Conservation (phyloP, 2,113 vertebrate species). For the Cyprinodon brontotheroides region DNA sequence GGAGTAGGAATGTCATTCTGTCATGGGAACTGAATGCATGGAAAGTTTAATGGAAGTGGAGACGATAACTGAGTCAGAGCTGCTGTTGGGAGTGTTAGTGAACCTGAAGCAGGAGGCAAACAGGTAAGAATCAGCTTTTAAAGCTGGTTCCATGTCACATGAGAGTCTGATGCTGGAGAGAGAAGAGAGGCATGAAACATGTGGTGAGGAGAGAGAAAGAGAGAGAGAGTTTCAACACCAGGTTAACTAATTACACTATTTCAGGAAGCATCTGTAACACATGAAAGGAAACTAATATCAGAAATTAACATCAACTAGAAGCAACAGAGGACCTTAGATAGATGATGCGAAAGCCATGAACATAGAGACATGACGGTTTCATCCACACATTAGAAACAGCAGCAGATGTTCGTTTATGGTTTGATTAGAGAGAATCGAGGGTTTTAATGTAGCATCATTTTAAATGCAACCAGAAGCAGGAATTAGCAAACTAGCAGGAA, state of each 20-base stretch:
- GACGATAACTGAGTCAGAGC: neutral
- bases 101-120: neutral
- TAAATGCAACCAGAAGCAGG: neutral
- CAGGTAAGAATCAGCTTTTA: neutral
- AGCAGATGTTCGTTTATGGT: neutral
- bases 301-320: too few relatives aligned
- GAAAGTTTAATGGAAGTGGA: neutral
- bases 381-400: too few relatives aligned
- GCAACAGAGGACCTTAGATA: too few relatives aligned
- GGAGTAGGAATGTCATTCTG: neutral
- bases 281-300: too few relatives aligned
- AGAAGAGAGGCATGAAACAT: conserved; percentile 37
- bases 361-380: too few relatives aligned
- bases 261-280: neutral
- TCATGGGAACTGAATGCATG: neutral
- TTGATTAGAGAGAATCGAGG: neutral
- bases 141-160: neutral
- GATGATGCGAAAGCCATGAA: too few relatives aligned
- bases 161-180: conserved; percentile 2
- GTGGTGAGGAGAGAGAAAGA: conserved; percentile 33
- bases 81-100: neutral
- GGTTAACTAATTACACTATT: conserved; percentile 13
- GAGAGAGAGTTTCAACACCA: conserved; percentile 28
- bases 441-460: neutral
- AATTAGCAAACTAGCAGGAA: too few relatives aligned